Conservation (phyloP, 2,797 vertebrate genomes). For the Podarcis lilfordi region DNA sequence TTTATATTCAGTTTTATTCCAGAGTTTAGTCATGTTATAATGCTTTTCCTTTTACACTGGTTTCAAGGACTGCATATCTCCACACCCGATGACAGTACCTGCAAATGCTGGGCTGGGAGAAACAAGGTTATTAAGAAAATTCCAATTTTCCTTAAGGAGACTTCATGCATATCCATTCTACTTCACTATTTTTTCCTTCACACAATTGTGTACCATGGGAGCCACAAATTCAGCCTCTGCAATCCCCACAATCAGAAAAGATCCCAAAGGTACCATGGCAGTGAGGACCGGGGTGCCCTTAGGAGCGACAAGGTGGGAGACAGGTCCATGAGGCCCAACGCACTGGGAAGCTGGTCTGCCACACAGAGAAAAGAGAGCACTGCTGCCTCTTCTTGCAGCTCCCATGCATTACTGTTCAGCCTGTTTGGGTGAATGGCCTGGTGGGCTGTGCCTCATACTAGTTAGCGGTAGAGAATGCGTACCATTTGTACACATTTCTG, state of each 20-base stretch:
- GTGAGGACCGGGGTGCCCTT: not conserved
- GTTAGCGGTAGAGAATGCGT: not conserved
- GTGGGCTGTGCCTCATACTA: not conserved
- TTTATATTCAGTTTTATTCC: slow-evolving; percentile 7
- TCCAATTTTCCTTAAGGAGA: not conserved
- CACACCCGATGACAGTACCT: not conserved
- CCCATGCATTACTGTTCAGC: not conserved
- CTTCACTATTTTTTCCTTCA: not conserved
- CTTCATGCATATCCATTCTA: not conserved
- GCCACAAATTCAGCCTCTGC: not conserved
- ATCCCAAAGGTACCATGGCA: not conserved
- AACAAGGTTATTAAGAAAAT: not conserved
- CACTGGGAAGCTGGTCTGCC: not conserved
- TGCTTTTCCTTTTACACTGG: not conserved
- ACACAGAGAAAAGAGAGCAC: not conserved
- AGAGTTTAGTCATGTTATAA: not conserved
- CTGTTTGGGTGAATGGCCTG: not conserved
- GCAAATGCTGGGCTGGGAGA: not conserved
- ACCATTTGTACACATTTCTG: not conserved
- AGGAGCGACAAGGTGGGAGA: not conserved
- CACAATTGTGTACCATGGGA: not conserved
- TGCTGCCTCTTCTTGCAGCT: not conserved
- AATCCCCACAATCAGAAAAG: not conserved
- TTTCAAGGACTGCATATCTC: not conserved
- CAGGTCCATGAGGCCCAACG: not conserved